Evolutionary conservation across 2,113 vertebrate genomes (phyloP), one percentile per base, ranked within the genome.

Genomic region (Prunella fulvescens): DNA sequence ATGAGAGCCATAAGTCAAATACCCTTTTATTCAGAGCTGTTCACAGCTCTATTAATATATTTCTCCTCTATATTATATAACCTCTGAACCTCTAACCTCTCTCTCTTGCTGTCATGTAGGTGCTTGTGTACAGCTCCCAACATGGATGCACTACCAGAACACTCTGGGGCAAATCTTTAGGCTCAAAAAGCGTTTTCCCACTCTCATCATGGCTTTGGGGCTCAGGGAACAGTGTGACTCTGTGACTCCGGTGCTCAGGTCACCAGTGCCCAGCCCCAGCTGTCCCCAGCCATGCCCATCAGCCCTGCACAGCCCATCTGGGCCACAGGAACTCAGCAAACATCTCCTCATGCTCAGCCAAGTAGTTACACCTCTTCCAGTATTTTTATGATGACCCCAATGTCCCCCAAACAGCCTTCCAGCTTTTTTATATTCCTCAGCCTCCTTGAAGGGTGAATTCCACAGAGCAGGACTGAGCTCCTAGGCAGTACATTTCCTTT

Each of bases 381-480:
- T 12, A 22, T 56, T 56, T 60, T 8, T 50, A 6, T n/a, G 72
- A 61, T 18, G 44, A 87, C 37, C 57, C 9, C 20, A 56, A 5
- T 4, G 53, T 67, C 81, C 71, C 58, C 62, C 50, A 17, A 82
- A 56, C 15, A 66, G 19, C 29, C 39, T 83, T 62, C 23, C 35
- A 62, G 17, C 54, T 39, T 24, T 39, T 80, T 94, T 45, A 12
- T 89, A 19, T 16, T 81, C 50, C 40, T 76, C 24, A 25, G 70
- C 40, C 54, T 94, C 65, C 80, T 48, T 67, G 83, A 86, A 87
- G 45, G 76, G 86, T 79, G 69, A 89, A 74, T 71, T 40, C 61
- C 31, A 28, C 25, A 37, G 40, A 61, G 70, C 29, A 60, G n/a
- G 8, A 11, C 56, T 17, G 37, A 80, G 42, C 57, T 76, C 58